Conservation (phyloP, 2,888 invertebrate species). For the Mythimna lalbum region DNA sequence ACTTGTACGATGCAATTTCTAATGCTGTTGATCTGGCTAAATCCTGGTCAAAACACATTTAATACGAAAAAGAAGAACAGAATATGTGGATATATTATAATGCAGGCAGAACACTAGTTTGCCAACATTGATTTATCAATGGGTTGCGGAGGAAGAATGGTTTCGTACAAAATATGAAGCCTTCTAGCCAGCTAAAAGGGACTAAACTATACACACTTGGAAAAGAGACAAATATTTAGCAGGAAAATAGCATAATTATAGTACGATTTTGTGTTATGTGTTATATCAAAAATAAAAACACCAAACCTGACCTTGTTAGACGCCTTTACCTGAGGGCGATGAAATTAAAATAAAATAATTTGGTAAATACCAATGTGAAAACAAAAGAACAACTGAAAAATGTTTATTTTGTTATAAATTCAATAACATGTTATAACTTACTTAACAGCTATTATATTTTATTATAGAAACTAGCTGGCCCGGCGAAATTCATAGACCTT, state of each 20-base stretch:
- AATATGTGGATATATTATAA: too few species aligned
- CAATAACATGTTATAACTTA: too few species aligned
- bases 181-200: background rate
- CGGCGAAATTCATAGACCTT: too few species aligned
- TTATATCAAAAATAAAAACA: background rate
- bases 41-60: too few species aligned
- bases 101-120: too few species aligned
- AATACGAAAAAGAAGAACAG: too few species aligned
- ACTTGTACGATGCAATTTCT: too few species aligned
- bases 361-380: conserved; percentile 6
- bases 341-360: conserved; percentile 55
- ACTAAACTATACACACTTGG: background rate
- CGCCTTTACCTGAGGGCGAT: conserved; percentile 62
- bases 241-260: background rate
- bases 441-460: background rate
- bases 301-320: conserved; percentile 65
- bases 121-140: background rate
- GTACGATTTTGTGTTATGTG: background rate
- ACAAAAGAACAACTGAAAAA: background rate
- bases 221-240: background rate
- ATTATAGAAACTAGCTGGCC: too few species aligned
- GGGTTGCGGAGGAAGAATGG: background rate
- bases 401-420: background rate
- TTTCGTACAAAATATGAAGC: background rate
- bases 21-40: too few species aligned